phyloP scores from a whole-genome alignment of 2,797 vertebrate species.

The Salmo trutta region DNA sequence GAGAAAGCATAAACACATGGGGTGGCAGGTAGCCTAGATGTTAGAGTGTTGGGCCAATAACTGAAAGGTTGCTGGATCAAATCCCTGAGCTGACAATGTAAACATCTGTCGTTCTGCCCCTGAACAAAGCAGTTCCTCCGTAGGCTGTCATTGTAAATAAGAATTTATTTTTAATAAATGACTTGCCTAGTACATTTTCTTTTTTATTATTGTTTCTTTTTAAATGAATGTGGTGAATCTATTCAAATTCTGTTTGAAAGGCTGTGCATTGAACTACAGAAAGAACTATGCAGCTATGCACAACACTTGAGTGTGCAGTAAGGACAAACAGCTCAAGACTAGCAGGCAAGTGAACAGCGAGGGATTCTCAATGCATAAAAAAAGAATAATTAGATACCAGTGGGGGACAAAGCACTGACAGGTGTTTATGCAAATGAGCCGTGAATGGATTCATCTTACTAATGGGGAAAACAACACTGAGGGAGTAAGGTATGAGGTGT shows the following conservation, averaged over 20 bases:
- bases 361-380: slow-evolving; percentile 48
- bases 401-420: slow-evolving; percentile 74
- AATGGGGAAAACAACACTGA: slow-evolving; percentile 65
- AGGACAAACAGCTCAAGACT: slow-evolving; percentile 36
- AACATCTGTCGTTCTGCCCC: too few species aligned
- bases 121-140: too few species aligned
- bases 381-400: slow-evolving; percentile 72
- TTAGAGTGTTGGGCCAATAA: too few species aligned
- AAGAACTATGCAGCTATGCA: background rate
- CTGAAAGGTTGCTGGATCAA: too few species aligned
- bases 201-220: too few species aligned
- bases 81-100: too few species aligned
- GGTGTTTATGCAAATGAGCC: slow-evolving; percentile 76
- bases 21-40: too few species aligned
- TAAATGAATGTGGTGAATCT: background rate
- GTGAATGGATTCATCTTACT: slow-evolving; percentile 65
- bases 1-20: background rate
- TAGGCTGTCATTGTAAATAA: too few species aligned
- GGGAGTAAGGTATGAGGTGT: slow-evolving; percentile 54
- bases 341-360: slow-evolving; percentile 49
- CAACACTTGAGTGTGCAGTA: too few species aligned
- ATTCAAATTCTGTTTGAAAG: background rate
- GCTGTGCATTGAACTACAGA: background rate
- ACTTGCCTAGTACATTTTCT: too few species aligned
- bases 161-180: too few species aligned